These are phyloP conservation scores for Bubo scandiacus DNA, from an alignment of 2,113 vertebrate species.

Conservation along the genomic window DNA sequence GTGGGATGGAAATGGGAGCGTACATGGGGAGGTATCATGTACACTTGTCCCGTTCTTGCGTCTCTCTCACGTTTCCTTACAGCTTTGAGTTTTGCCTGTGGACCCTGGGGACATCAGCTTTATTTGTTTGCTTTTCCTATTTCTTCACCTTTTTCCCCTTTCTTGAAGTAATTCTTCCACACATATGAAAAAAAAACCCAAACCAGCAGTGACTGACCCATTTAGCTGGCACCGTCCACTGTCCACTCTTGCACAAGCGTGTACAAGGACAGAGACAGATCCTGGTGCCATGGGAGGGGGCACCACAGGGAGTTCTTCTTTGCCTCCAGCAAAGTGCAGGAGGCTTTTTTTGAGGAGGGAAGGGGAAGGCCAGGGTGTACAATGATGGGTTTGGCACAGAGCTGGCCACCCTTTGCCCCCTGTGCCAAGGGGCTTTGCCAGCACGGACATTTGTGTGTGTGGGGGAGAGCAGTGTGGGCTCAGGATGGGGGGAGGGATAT, in stretches of 20 bases:
- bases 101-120: background rate
- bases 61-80: background rate
- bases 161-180: background rate
- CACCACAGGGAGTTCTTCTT: fast-evolving
- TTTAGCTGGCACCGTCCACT: background rate
- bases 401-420: background rate
- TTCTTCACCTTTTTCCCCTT: background rate
- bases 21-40: background rate
- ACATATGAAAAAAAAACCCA: background rate
- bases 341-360: background rate
- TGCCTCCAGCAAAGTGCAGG: background rate
- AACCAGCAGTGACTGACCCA: fast-evolving
- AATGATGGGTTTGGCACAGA: background rate
- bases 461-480: background rate
- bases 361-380: background rate
- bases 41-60: background rate
- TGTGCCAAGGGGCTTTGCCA: conserved; percentile 51
- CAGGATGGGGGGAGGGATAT: background rate
- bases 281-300: background rate
- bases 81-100: background rate
- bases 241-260: background rate
- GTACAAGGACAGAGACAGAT: background rate
- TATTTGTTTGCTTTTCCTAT: background rate
- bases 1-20: fast-evolving
- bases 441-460: background rate